Evolutionary conservation across 1,140 invertebrate species (phyloP), one percentile per base, ranked within the genome.

Genomic region (Arion vulgaris): DNA sequence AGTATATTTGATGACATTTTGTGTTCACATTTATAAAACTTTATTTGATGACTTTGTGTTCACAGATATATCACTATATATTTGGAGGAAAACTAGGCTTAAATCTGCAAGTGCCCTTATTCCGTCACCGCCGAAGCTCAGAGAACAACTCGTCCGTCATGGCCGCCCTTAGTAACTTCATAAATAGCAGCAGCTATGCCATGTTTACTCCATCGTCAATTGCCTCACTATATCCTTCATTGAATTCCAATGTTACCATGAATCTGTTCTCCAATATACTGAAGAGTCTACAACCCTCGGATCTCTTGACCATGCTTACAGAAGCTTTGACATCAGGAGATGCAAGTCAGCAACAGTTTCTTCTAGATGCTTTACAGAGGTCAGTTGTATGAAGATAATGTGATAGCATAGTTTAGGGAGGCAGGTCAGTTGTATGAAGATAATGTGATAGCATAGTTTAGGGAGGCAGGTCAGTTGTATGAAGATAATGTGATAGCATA

Each of bases 41-140:
- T n/a, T n/a, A n/a, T n/a, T n/a, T n/a, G n/a, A n/a, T n/a, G n/a
- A n/a, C n/a, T n/a, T n/a, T n/a, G n/a, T n/a, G n/a, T n/a, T n/a
- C 41, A 32, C 80, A 81, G 80, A 74, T 81, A 32, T 81, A 81
- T 28, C 80, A 81, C 62, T 81, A 78, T 45, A 51, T 84, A 23
- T 76, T 78, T 74, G 71, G 75, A 72, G 71, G 69, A 0, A 73
- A 51, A 36, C 17, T 69, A 26, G 49, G 53, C 32, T 28, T 28
- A 49, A 38, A 75, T 9, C 41, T 39, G 28, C 39, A 81, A 36
- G 38, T 68, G 36, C 68, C 78, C 13, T 72, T 41, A n/a, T 4
- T 13, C 7, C 57, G 49, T 32, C 28, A 28, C 26, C 73, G 73
- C 4, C 38, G 73, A 51, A 75, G 45, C 32, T 1, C 41, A 41